phyloP scores from a whole-genome alignment of 2,797 vertebrate species.

The Phoxinus dragarum region DNA sequence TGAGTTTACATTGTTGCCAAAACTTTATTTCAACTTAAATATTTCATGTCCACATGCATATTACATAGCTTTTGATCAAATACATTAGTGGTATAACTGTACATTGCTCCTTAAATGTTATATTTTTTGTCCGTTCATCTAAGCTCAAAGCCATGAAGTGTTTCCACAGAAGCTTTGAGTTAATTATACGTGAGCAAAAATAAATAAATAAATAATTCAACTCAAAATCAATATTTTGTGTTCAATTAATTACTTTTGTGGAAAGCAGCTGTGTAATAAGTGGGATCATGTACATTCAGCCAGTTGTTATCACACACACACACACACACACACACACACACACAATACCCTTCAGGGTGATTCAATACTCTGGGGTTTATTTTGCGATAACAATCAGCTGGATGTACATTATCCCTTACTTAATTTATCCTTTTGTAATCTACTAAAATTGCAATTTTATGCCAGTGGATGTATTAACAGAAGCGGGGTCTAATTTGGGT shows the following conservation, averaged over 20 bases:
- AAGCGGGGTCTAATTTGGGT: conserved; percentile 2
- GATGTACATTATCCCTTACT: not conserved
- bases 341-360: not conserved
- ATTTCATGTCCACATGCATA: too few relatives aligned
- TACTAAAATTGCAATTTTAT: not conserved
- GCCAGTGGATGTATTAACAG: conserved; percentile 12
- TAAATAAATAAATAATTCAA: not conserved
- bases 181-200: not conserved
- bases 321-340: too few relatives aligned
- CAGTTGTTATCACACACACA: not conserved
- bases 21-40: too few relatives aligned
- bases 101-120: not conserved
- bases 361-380: not conserved
- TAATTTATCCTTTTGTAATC: conserved; percentile 7
- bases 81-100: not conserved
- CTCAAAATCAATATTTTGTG: not conserved
- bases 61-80: too few relatives aligned
- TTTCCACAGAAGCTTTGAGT: too few relatives aligned
- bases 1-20: too few relatives aligned
- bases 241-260: not conserved
- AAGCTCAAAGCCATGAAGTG: not conserved
- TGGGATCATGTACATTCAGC: not conserved
- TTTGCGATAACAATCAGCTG: not conserved
- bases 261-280: not conserved
- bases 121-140: not conserved